A percentile compares a stretch with the other conserved stretches of the same genome.
Evolutionary conservation across 2,888 invertebrate species (phyloP).

Genomic region (Apamea monoglypha): DNA sequence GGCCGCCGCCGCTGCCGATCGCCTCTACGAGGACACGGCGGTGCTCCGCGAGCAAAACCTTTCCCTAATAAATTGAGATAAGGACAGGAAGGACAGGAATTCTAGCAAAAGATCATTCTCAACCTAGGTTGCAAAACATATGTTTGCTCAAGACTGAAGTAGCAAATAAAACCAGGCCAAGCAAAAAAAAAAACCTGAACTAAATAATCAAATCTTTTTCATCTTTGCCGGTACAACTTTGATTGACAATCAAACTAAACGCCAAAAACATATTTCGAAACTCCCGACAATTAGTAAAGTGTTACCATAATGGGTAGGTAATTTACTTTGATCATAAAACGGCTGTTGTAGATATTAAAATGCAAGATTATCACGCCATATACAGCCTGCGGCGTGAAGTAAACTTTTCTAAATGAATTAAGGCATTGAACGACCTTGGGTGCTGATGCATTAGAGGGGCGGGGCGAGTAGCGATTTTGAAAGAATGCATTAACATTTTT

Average conservation of each 20-base stretch:
- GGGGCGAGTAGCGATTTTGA: slow-evolving; percentile 54
- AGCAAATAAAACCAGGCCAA: background rate
- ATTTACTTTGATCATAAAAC: slow-evolving; percentile 69
- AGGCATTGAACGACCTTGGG: slow-evolving; percentile 72
- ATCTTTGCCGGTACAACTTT: slow-evolving; percentile 20
- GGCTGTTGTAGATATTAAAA: slow-evolving; percentile 62
- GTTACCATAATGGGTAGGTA: slow-evolving; percentile 64
- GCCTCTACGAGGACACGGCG: no score
- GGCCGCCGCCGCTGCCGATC: no score
- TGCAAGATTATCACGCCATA: slow-evolving; percentile 67
- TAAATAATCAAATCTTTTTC: background rate
- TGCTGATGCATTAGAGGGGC: slow-evolving; percentile 45
- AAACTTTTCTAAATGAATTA: slow-evolving; percentile 70
- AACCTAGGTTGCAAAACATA: background rate
- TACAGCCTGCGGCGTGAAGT: slow-evolving; percentile 68
- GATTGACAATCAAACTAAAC: slow-evolving; percentile 35
- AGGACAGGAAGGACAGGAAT: background rate
- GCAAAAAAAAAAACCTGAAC: background rate
- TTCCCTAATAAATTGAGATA: background rate
- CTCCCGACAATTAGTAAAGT: slow-evolving; percentile 33
- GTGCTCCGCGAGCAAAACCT: no score
- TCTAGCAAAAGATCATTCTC: background rate
- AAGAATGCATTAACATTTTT: background rate
- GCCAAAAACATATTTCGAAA: slow-evolving; percentile 30
- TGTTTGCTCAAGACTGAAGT: slow-evolving; percentile 4